Evolutionary conservation across 1,140 invertebrate genomes (phyloP), one percentile per base, ranked within the genome.

Genomic region (Sminthurides bifidus): DNA sequence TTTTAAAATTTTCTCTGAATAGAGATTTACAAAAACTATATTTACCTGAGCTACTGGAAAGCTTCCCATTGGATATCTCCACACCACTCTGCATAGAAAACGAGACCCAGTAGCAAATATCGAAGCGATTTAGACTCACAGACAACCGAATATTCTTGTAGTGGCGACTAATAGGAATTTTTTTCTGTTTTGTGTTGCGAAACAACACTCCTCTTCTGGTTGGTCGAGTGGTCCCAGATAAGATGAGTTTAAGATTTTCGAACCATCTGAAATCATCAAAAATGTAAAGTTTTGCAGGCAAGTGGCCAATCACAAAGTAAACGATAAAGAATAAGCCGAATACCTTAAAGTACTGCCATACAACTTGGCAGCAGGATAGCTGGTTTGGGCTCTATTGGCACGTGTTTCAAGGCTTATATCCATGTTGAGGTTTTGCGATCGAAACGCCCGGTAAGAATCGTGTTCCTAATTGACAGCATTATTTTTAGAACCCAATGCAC

Each of bases 81-180:
- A 93, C 86, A 1, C 95, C 95, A 60, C 89, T 80, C 66, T 95
- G 90, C 78, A 92, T 88, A 0, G 91, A 88, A 68, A 92, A 95
- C 0, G 93, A 98, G 81, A 95, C 93, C 93, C 93, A 98, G 73
- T 98, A 98, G 66, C 84, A 88, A 12, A 97, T 85, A 71, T 92
- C 86, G 65, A 96, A 88, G 58, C 84, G 82, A 67, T 93, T 91
- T 35, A 95, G 76, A 1, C 83, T 84, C 30, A 96, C 75, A 1
- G 85, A 83, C 0, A 96, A 71, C 65, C 89, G 81, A 40, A 94
- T 78, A 63, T 85, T 87, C 52, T 85, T 83, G 66, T 95, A 97
- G 72, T 98, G 93, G 10, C 94, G 74, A 58, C 89, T 93, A 0
- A 99, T 77, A 60, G 93, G 90, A 54, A 84, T 83, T 69, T 94